Percentiles rank a stretch among this genome's conserved stretches.
Evolutionary conservation across 2,113 vertebrate species (phyloP).

Genomic region (Chaetura pelagica): DNA sequence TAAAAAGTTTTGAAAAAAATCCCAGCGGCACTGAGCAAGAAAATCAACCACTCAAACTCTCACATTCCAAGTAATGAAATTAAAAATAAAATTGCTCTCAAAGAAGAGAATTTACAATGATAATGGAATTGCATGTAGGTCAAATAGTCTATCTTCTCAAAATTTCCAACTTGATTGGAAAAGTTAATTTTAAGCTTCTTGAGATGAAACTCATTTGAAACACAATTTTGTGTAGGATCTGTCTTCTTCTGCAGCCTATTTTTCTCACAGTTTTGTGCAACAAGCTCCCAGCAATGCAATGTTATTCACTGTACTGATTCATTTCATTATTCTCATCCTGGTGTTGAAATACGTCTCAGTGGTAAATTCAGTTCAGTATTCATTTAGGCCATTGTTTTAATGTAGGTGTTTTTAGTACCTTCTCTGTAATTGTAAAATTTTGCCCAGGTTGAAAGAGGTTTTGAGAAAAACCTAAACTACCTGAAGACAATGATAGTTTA

Average conservation of each 20-base stretch:
- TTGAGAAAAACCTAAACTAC: not conserved
- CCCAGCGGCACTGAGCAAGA: not conserved
- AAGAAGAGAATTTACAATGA: not conserved
- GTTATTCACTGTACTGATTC: not conserved
- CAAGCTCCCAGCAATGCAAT: not conserved
- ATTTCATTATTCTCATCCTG: not conserved
- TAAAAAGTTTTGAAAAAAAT: not conserved
- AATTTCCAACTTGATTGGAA: not conserved
- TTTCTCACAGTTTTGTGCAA: not conserved
- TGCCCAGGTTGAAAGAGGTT: not conserved
- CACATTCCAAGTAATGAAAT: not conserved
- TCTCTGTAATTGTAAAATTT: not conserved
- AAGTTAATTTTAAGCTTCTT: slow-evolving; percentile 3
- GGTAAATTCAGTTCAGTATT: not conserved
- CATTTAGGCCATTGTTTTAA: not conserved
- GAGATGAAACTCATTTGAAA: not conserved
- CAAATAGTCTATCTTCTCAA: not conserved
- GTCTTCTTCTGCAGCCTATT: not conserved
- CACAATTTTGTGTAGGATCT: not conserved
- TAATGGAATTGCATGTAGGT: not conserved
- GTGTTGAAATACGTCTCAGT: not conserved
- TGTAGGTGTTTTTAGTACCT: not conserved
- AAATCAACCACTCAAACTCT: not conserved
- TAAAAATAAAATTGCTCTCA: not conserved
- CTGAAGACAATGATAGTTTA: not conserved